Base-by-base conservation (phyloP, 2,797 vertebrate species). In the Poeciliopsis presidionis region DNA sequence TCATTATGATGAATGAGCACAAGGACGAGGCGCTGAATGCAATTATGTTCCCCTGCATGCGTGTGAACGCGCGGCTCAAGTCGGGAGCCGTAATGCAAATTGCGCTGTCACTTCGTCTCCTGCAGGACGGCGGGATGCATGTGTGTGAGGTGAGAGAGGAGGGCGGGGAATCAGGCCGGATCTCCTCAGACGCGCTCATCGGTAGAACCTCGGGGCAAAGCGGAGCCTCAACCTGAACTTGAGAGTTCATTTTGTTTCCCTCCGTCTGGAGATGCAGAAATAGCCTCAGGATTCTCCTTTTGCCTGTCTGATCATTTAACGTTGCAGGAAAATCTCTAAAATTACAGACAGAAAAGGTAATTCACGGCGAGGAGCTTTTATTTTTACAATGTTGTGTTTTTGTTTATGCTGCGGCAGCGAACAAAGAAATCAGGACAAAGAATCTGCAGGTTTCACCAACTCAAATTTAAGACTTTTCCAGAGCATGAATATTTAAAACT, bases 191-290 rank as follows among this genome's bases (percentile, higher is more conserved):
- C 86, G 89, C 85, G 76, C 79, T 70, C 20, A 18, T 75, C 18
- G 65, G 82, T 76, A 80, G 80, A 71, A 91, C 85, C 93, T 90
- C 84, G 39, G 75, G 94, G 94, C 92, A 74, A 92, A 85, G 84
- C 88, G 85, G 91, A 89, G 91, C 92, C 85, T 94, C 91, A 93
- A 94, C 90, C 93, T 94, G 93, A 93, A 94, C 93, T 94, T 90
- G 85, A 88, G 90, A 94, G 91, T 94, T 94, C 90, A 91, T 94
- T 94, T 93, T 93, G 89, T 91, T 94, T 91, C 90, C 87, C 70
- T 74, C 71, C 80, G 88, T 93, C 91, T 92, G 90, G 84, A 92
- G 92, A 86, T 78, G 77, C 93, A 90, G 91, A 93, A 93, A 89
- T 87, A 87, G 93, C 94, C 94, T 4, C 0, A 79, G 88, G 94